phyloP scores from a whole-genome alignment of 2,797 vertebrate species.

The Oreochromis mossambicus region DNA sequence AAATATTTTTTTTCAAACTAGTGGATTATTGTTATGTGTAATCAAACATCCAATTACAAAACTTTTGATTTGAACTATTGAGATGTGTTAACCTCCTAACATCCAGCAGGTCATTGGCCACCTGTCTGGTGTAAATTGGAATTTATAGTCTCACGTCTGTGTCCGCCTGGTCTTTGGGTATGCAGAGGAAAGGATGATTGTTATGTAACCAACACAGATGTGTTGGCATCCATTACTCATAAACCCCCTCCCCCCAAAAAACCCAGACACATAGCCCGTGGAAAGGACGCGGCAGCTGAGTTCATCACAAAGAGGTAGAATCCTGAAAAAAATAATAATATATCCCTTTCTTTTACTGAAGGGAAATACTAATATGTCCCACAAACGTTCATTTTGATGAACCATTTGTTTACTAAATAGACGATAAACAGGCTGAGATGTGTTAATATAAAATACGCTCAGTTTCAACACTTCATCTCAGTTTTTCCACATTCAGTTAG shows the following conservation, averaged over 20 bases:
- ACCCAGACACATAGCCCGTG: not conserved
- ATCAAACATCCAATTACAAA: accelerated
- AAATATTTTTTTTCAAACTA: not conserved
- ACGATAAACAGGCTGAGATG: not conserved
- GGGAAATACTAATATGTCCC: accelerated
- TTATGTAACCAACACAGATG: not conserved
- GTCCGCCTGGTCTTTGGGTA: not conserved
- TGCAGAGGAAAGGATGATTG: not conserved
- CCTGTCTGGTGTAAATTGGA: not conserved
- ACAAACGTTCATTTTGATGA: not conserved
- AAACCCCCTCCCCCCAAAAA: too few relatives aligned
- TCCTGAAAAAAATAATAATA: not conserved
- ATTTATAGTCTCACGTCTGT: accelerated
- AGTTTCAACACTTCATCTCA: not conserved
- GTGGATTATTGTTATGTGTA: not conserved
- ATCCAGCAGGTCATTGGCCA: not conserved
- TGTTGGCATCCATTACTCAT: not conserved
- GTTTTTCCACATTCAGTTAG: not conserved
- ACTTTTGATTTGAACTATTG: not conserved
- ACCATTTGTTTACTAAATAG: not conserved
- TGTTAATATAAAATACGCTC: not conserved
- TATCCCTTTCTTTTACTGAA: not conserved
- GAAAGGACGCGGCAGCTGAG: not conserved
- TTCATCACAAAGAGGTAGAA: not conserved
- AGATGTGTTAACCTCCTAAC: not conserved